Conservation (phyloP, 1,140 invertebrate species). For the Ditylenchus dipsaci region DNA sequence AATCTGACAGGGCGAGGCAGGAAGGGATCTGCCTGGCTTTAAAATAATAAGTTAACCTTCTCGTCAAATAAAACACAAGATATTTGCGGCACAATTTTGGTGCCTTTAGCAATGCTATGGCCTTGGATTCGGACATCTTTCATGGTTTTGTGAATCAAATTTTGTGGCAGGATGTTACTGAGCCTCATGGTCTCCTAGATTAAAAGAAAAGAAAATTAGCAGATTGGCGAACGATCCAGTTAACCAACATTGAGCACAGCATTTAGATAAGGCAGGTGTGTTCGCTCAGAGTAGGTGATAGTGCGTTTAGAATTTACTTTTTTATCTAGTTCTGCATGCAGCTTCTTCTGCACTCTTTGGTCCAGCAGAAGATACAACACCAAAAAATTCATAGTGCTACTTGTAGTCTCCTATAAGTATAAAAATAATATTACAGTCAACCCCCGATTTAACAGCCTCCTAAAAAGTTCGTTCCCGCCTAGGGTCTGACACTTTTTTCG, state of each 20-base stretch:
- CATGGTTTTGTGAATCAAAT: constrained; percentile 24
- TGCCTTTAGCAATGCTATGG: constrained; percentile 9
- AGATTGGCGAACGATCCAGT: not conserved
- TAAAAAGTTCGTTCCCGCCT: too few relatives aligned
- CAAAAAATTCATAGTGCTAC: not conserved
- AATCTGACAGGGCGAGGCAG: not conserved
- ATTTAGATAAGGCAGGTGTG: not conserved
- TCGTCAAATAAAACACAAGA: constrained; percentile 29
- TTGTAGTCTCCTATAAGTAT: not conserved
- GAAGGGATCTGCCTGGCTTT: not conserved
- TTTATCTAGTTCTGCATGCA: not conserved
- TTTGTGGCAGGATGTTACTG: constrained; percentile 27
- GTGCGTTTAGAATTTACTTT: not conserved
- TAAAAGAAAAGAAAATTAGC: constrained; percentile 1
- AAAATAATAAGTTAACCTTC: constrained; percentile 19
- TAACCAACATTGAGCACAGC: constrained; percentile 1
- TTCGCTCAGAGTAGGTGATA: not conserved
- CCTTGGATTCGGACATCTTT: constrained; percentile 20
- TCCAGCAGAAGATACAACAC: not conserved
- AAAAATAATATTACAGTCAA: too few relatives aligned
- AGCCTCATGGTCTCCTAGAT: constrained; percentile 25
- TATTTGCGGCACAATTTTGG: constrained; percentile 27
- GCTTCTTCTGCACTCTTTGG: not conserved
- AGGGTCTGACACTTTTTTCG: too few relatives aligned
- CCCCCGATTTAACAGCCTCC: too few relatives aligned